phyloP scores from a whole-genome alignment of 2,113 vertebrate species.

The Pteronura brasiliensis region DNA sequence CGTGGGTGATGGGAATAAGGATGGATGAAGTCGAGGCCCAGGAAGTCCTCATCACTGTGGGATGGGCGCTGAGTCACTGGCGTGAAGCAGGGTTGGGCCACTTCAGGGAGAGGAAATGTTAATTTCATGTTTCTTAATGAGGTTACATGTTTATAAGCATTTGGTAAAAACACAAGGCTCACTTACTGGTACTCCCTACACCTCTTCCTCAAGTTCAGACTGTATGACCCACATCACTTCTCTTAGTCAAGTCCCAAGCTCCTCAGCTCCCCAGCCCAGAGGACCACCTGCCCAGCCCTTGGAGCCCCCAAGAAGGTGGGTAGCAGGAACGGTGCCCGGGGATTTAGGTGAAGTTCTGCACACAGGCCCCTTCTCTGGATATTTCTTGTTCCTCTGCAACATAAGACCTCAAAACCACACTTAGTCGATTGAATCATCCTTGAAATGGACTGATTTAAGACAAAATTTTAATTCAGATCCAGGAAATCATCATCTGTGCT shows the following conservation, averaged over 20 bases:
- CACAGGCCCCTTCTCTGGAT: neutral
- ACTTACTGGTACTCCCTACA: neutral
- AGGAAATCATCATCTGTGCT: neutral
- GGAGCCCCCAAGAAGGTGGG: neutral
- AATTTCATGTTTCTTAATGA: neutral
- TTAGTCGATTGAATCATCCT: neutral
- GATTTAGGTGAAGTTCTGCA: neutral
- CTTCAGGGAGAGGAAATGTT: neutral
- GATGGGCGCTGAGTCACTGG: neutral
- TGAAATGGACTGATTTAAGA: neutral
- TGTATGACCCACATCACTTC: too few species aligned
- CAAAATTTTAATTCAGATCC: neutral
- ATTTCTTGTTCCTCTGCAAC: neutral
- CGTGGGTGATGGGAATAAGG: too few species aligned
- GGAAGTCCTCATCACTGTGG: neutral
- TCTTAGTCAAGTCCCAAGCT: neutral
- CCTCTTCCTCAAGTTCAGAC: neutral
- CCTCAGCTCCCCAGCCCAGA: neutral
- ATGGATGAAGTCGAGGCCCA: neutral
- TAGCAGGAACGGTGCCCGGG: too few species aligned
- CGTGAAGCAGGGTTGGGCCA: neutral
- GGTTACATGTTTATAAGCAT: neutral
- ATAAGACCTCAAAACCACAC: neutral
- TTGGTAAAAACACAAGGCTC: neutral
- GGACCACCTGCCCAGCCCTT: neutral